A percentile compares a stretch with the other conserved stretches of the same genome.
Conservation (phyloP, 1,140 invertebrate species). For the Drosophila seguyi region DNA sequence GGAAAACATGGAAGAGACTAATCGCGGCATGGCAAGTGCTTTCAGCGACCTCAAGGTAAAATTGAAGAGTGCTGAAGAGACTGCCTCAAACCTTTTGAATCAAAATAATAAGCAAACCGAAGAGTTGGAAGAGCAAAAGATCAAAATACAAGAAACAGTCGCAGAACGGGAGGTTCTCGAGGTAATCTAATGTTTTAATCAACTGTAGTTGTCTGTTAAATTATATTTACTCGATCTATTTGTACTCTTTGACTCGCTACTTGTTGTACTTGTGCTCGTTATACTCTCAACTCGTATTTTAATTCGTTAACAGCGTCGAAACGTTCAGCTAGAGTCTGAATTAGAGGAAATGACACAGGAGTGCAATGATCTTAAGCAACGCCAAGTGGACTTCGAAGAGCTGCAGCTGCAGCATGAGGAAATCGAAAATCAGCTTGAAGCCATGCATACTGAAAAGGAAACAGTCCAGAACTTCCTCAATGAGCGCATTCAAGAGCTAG, state of each 20-base stretch:
- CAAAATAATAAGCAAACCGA: neutral
- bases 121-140: neutral
- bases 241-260: too few relatives aligned
- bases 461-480: rapidly evolving
- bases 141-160: neutral
- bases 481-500: neutral
- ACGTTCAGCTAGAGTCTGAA: neutral
- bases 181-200: neutral
- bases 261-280: too few relatives aligned
- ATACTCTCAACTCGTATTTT: neutral
- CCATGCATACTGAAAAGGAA: neutral
- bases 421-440: neutral
- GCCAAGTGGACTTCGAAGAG: too few relatives aligned
- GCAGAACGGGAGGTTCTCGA: neutral
- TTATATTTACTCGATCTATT: neutral
- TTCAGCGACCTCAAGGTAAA: too few relatives aligned
- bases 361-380: neutral
- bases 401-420: too few relatives aligned
- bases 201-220: neutral
- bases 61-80: neutral
- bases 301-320: neutral
- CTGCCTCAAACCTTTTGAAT: too few relatives aligned
- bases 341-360: neutral
- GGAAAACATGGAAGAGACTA: neutral
- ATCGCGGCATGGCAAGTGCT: neutral